Percentiles rank a stretch among this genome's conserved stretches.
Evolutionary conservation across 2,113 vertebrate genomes (phyloP).

Genomic region (Isurus oxyrinchus): DNA sequence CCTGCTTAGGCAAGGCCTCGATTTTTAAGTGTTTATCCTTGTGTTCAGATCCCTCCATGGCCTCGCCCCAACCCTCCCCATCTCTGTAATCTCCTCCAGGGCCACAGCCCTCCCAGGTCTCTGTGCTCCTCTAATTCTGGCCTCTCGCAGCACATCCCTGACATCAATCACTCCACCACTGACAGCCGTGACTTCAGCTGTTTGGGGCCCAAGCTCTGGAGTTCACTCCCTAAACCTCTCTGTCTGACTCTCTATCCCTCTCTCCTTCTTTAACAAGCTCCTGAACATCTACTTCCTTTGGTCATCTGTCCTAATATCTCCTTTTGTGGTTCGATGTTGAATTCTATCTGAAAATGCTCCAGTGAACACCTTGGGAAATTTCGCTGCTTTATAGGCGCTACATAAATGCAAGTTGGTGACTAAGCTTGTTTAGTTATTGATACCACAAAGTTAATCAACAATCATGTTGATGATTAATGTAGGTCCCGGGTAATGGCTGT

Average conservation of each 20-base stretch:
- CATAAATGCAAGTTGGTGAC: neutral
- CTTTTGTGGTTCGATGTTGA: neutral
- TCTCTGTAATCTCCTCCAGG: neutral
- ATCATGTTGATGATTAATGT: neutral
- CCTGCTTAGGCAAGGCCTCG: neutral
- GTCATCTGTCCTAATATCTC: neutral
- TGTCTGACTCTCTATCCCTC: neutral
- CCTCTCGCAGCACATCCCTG: neutral
- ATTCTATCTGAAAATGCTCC: neutral
- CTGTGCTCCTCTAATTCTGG: neutral
- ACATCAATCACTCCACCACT: neutral
- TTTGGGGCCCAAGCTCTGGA: neutral
- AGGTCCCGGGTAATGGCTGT: too few species aligned
- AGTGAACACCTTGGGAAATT: neutral
- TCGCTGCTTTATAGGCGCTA: neutral
- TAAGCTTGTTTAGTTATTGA: neutral
- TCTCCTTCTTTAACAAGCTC: neutral
- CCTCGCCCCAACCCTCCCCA: neutral
- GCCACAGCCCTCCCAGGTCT: neutral
- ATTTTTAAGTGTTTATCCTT: neutral
- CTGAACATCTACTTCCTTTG: neutral
- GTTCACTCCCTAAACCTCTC: neutral
- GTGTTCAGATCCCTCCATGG: neutral
- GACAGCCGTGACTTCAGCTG: neutral
- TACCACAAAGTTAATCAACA: neutral